Percentiles rank a stretch among this genome's conserved stretches.
Conservation (phyloP, 2,113 vertebrate species). For the Centropus unirufus region DNA sequence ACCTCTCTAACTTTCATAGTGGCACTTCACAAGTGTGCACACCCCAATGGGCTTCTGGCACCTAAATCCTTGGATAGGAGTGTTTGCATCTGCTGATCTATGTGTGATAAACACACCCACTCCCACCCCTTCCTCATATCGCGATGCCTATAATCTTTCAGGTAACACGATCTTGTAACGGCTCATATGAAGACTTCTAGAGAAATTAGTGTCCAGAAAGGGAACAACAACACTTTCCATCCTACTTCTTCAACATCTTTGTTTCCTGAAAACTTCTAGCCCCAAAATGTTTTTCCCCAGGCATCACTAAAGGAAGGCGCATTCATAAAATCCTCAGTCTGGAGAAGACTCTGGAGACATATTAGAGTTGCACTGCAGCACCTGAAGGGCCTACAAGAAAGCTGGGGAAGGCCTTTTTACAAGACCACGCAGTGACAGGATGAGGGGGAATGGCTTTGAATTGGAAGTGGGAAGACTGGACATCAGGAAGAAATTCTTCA, state of each 20-base stretch:
- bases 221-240: background rate
- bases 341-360: no score
- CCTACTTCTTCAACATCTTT: background rate
- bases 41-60: rapidly evolving
- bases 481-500: no score
- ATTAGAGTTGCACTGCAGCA: no score
- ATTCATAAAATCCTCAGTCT: background rate
- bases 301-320: background rate
- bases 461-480: no score
- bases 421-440: no score
- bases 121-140: background rate
- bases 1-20: background rate
- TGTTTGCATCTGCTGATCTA: background rate
- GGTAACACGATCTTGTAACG: background rate
- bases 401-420: no score
- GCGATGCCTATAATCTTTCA: background rate
- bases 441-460: no score
- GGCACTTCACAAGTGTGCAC: background rate
- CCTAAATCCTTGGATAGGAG: background rate
- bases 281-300: background rate
- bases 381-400: no score
- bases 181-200: background rate
- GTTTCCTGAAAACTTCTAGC: background rate
- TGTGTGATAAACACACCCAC: background rate
- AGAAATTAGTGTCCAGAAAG: background rate